phyloP scores from a whole-genome alignment of 2,797 vertebrate genomes.

The Pseudocheirus occidentalis region DNA sequence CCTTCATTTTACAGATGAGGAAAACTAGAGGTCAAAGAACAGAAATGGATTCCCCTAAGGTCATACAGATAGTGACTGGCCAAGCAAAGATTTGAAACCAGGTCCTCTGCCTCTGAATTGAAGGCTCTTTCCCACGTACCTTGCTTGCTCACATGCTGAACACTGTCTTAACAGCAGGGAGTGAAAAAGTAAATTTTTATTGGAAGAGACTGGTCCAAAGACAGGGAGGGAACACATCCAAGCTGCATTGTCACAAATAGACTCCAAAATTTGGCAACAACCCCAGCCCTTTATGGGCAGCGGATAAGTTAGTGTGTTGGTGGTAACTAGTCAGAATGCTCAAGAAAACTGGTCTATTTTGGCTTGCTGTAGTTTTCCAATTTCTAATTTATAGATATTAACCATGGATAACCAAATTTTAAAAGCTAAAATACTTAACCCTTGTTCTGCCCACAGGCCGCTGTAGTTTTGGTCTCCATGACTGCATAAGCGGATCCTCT shows the following conservation, averaged over 20 bases:
- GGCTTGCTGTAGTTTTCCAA: slow-evolving; percentile 4
- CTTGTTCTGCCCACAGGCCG: background rate
- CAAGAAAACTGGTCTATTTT: background rate
- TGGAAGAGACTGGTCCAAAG: background rate
- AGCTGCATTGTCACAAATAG: background rate
- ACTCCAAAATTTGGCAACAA: background rate
- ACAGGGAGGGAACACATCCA: background rate
- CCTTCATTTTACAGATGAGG: background rate
- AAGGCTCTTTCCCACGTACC: background rate
- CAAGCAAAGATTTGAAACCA: background rate
- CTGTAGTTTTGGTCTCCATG: background rate
- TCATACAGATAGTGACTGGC: background rate
- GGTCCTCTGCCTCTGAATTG: background rate
- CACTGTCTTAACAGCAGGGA: background rate
- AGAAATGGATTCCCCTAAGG: background rate
- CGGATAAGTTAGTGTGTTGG: background rate
- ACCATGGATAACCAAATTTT: slow-evolving; percentile 56
- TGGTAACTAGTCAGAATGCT: background rate
- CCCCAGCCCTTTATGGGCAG: background rate
- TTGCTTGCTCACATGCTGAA: background rate
- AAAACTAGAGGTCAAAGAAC: background rate
- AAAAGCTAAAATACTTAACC: slow-evolving; percentile 68
- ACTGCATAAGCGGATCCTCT: background rate
- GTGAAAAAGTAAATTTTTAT: background rate
- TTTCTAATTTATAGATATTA: slow-evolving; percentile 41